phyloP scores from a whole-genome alignment of 1,140 invertebrate genomes.

The Aethina tumida region DNA sequence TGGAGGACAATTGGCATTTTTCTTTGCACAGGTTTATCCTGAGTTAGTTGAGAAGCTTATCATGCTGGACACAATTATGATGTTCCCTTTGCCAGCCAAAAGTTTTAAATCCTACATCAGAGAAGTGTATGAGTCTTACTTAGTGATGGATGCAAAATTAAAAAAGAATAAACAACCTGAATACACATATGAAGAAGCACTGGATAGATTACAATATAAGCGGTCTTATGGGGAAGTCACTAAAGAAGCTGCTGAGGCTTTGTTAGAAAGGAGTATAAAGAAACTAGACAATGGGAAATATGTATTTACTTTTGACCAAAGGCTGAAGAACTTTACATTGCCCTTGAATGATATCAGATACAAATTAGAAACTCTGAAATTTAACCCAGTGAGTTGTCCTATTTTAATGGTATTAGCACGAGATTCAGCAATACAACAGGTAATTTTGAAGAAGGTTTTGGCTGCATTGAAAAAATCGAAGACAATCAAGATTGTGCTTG shows the following conservation, averaged over 20 bases:
- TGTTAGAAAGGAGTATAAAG: constrained; percentile 40
- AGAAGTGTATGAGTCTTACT: constrained; percentile 24
- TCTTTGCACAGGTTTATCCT: constrained; percentile 41
- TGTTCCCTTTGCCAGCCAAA: constrained; percentile 24
- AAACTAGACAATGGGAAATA: constrained; percentile 31
- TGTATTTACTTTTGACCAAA: constrained; percentile 26
- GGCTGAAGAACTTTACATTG: constrained; percentile 20
- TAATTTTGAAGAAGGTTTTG: constrained; percentile 6
- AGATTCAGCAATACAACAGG: neutral
- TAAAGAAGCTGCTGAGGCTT: constrained; percentile 36
- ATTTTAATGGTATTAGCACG: constrained; percentile 31
- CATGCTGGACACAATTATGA: constrained; percentile 41
- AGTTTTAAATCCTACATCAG: constrained; percentile 27
- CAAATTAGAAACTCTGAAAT: constrained; percentile 28
- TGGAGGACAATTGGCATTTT: constrained; percentile 40
- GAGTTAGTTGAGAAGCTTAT: constrained; percentile 41
- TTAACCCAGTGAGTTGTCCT: constrained; percentile 24
- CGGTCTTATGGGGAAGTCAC: constrained; percentile 27
- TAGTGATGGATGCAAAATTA: constrained; percentile 26
- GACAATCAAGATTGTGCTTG: constrained; percentile 27
- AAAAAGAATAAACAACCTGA: constrained; percentile 22
- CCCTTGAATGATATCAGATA: constrained; percentile 16
- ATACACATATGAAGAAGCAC: constrained; percentile 43
- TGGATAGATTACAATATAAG: constrained; percentile 35
- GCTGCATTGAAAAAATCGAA: constrained; percentile 20